A percentile compares a stretch with the other conserved stretches of the same genome.
These are phyloP conservation scores for Xiphophorus maculatus DNA, from an alignment of 2,113 vertebrate species.

Conservation along the genomic window DNA sequence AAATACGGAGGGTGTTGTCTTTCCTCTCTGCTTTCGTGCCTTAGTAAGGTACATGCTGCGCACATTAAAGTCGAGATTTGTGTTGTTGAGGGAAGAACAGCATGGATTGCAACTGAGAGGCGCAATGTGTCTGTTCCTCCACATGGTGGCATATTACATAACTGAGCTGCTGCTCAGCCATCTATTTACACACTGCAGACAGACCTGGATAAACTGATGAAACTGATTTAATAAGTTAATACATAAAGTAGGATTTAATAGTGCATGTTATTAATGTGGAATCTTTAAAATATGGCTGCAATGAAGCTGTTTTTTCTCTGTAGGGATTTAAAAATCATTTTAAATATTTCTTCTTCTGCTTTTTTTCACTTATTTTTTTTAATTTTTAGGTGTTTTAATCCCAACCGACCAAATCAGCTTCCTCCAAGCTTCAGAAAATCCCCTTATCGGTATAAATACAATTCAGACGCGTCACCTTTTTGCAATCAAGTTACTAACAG, in stretches of 20 bases:
- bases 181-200: background rate
- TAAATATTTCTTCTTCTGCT: background rate
- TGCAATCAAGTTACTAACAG: too few species aligned
- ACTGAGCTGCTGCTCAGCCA: background rate
- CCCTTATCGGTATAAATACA: background rate
- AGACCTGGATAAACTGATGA: background rate
- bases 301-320: background rate
- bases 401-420: background rate
- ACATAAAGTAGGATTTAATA: too few species aligned
- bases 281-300: background rate
- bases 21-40: background rate
- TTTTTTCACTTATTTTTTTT: background rate
- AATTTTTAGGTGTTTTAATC: background rate
- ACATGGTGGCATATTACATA: conserved; percentile 30
- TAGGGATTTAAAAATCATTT: background rate
- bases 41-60: background rate
- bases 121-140: conserved; percentile 12
- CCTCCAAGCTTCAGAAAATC: background rate
- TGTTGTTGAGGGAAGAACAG: background rate
- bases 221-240: background rate
- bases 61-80: background rate
- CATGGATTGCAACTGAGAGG: background rate
- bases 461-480: background rate
- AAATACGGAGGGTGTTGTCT: background rate
- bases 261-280: background rate